Evolutionary conservation across 2,113 vertebrate species (phyloP).

Genomic region (Lepidothrix coronata): DNA sequence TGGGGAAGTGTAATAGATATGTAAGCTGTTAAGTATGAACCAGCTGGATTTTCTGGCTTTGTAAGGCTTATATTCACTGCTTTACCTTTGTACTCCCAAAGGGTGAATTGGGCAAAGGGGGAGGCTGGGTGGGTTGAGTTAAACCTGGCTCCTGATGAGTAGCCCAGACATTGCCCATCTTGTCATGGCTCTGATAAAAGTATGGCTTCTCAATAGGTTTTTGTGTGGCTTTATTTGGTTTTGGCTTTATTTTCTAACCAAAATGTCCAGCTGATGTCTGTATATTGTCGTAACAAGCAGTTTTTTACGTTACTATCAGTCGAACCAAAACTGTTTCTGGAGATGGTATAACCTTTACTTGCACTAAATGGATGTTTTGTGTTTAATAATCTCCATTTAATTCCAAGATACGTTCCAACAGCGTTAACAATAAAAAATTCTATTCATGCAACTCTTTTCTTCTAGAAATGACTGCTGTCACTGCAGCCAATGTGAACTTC

Average conservation of each 20-base stretch:
- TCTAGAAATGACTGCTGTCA: constrained; percentile 88
- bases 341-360: neutral
- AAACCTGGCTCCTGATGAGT: neutral
- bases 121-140: neutral
- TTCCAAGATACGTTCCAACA: neutral
- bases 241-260: neutral
- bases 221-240: neutral
- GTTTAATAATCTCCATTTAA: neutral
- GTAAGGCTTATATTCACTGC: neutral
- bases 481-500: constrained; percentile 93
- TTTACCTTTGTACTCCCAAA: neutral
- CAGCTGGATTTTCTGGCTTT: constrained; percentile 42
- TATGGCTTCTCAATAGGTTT: neutral
- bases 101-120: neutral
- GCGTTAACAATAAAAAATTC: neutral
- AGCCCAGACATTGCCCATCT: neutral
- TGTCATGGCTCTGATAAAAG: neutral
- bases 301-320: neutral
- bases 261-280: neutral
- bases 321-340: neutral
- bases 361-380: neutral
- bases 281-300: neutral
- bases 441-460: neutral
- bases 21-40: neutral
- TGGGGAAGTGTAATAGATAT: neutral